phyloP scores from a whole-genome alignment of 2,888 invertebrate species.

The Dinocampus coccinellae region DNA sequence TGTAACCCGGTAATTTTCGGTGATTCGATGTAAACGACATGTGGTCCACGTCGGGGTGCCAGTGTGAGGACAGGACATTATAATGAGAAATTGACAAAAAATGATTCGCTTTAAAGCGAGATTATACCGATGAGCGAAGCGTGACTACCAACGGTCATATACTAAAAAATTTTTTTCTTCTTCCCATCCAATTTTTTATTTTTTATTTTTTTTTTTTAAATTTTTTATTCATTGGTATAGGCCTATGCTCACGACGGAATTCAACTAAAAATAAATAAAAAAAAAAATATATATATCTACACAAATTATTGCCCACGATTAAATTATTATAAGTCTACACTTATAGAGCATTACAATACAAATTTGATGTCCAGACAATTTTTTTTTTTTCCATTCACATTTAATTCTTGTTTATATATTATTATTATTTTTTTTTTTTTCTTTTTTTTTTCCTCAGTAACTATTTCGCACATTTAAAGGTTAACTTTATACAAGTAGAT shows the following conservation, averaged over 20 bases:
- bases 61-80: conserved; percentile 53
- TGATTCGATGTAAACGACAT: conserved; percentile 62
- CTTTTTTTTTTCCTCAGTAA: background rate
- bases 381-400: background rate
- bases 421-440: background rate
- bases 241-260: conserved; percentile 1
- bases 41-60: conserved; percentile 48
- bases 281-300: background rate
- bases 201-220: conserved; percentile 17
- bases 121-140: conserved; percentile 39
- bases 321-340: conserved; percentile 23
- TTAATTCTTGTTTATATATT: background rate
- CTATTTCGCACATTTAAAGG: background rate
- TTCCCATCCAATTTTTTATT: conserved; percentile 34
- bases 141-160: conserved; percentile 58
- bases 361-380: background rate
- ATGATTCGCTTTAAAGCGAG: conserved; percentile 54
- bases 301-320: conserved; percentile 18
- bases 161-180: conserved; percentile 44
- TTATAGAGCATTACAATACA: background rate
- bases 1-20: conserved; percentile 61
- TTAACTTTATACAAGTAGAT: background rate
- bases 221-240: background rate
- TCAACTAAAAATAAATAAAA: background rate
- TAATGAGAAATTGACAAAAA: conserved; percentile 65